A percentile compares a stretch with the other conserved stretches of the same genome.
Evolutionary conservation across 2,888 invertebrate species (phyloP).

Genomic region (Acronicta alni): DNA sequence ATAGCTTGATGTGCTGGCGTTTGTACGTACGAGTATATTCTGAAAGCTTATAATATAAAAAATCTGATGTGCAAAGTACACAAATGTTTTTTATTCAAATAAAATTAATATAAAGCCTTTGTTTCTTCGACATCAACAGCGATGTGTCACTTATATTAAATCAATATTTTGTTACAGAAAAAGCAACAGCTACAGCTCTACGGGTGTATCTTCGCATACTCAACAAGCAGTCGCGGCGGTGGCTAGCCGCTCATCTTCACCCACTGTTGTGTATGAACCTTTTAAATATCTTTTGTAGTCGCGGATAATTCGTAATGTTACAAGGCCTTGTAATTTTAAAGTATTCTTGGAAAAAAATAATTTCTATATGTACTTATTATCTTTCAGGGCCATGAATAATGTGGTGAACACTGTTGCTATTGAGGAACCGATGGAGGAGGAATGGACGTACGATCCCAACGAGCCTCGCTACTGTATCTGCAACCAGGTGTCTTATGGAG

Average conservation of each 20-base stretch:
- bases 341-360: too few species aligned
- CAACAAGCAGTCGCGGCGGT: conserved; percentile 71
- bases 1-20: too few species aligned
- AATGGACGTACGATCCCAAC: conserved; percentile 98
- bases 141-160: too few species aligned
- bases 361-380: background rate
- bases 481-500: conserved; percentile 99
- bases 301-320: background rate
- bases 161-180: conserved; percentile 69
- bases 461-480: conserved; percentile 98
- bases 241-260: conserved; percentile 84
- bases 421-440: conserved; percentile 90
- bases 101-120: too few species aligned
- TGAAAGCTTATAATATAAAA: too few species aligned
- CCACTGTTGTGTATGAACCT: conserved; percentile 80
- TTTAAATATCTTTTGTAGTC: background rate
- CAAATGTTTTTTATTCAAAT: too few species aligned
- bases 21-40: too few species aligned
- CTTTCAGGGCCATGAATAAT: conserved; percentile 79
- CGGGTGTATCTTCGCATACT: conserved; percentile 69
- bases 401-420: conserved; percentile 86
- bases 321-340: too few species aligned
- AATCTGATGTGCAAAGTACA: too few species aligned
- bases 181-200: conserved; percentile 72
- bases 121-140: too few species aligned